Evolutionary conservation across 2,888 invertebrate species (phyloP).

Genomic region (Crepidodera aurea): DNA sequence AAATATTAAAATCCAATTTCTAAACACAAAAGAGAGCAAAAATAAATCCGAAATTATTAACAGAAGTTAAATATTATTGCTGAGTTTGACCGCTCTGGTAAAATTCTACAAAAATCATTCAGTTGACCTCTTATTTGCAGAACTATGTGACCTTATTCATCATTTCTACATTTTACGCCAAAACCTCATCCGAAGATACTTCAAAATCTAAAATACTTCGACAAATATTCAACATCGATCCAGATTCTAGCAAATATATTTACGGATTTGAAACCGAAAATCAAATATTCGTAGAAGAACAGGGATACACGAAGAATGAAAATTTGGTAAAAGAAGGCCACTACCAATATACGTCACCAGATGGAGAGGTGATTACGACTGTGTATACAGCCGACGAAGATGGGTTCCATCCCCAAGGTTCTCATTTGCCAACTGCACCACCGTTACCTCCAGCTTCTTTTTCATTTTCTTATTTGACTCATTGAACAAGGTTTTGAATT

Average conservation of each 20-base stretch:
- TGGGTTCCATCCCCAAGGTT: constrained; percentile 71
- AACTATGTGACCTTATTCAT: not conserved
- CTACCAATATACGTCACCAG: constrained; percentile 64
- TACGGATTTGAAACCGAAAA: constrained; percentile 70
- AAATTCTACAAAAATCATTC: too few species aligned
- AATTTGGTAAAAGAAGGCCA: constrained; percentile 51
- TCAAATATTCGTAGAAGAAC: constrained; percentile 63
- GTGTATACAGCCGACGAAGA: constrained; percentile 25
- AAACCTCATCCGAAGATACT: not conserved
- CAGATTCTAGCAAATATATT: constrained; percentile 52
- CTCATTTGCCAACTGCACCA: constrained; percentile 67
- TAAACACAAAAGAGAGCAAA: too few species aligned
- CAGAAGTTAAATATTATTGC: too few species aligned
- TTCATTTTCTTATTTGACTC: not conserved
- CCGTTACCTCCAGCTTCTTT: constrained; percentile 69
- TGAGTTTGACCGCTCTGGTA: too few species aligned
- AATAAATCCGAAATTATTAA: too few species aligned
- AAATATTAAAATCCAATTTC: too few species aligned
- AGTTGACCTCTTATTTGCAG: not conserved
- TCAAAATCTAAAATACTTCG: constrained; percentile 6
- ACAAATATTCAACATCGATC: constrained; percentile 11
- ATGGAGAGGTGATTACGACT: constrained; percentile 53
- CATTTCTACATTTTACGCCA: not conserved
- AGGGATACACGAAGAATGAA: constrained; percentile 47
- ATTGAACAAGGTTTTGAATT: not conserved